Evolutionary conservation across 2,888 invertebrate species (phyloP), one percentile per base, ranked within the genome.

Genomic region (Drosophila birchii): DNA sequence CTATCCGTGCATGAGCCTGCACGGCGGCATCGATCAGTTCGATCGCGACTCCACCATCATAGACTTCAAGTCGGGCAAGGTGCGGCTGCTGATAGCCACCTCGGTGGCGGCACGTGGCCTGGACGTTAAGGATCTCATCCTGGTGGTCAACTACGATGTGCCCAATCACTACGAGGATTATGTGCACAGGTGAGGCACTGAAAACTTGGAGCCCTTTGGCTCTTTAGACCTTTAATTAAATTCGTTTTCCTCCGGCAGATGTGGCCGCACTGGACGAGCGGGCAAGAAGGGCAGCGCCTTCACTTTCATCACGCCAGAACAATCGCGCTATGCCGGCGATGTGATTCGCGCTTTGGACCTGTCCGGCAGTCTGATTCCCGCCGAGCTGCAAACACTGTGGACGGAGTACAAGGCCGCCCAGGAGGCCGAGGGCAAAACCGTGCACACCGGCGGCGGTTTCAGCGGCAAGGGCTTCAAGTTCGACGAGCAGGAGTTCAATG

Each of bases 101-200:
- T 99, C 99, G 16, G 99, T 99, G 3, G 99, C 99, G 5, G 99
- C 99, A 1, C 94, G 99, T 63, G 99, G 99, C 0, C 93, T 99
- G n/a, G 99, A 99, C 92, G 99, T 99, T 0, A 99, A 99, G 91
- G 98, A 99, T 86, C 94, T 99, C 60, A 98, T 98, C 88, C 93
- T 99, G 36, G 99, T 99, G 3, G 96, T 99, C 16, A 99, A 99
- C 93, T 99, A 98, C 92, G 99, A 99, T 93, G 99, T 98, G 89
- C 99, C 99, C 0, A 99, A 99, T 93, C 99, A 99, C 93, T 99
- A 99, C 91, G 99, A 99, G 93, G 99, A 99, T 93, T 99, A 99
- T 92, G 99, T 99, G 23, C 99, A 99, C 92, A 93, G 94, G 94
- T 94, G 78, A 76, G 79, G 14, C 11, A 1, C 16, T 0, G 44